These are phyloP conservation scores for Laticauda laticaudata DNA, from an alignment of 2,113 vertebrate species.

Conservation along the genomic window DNA sequence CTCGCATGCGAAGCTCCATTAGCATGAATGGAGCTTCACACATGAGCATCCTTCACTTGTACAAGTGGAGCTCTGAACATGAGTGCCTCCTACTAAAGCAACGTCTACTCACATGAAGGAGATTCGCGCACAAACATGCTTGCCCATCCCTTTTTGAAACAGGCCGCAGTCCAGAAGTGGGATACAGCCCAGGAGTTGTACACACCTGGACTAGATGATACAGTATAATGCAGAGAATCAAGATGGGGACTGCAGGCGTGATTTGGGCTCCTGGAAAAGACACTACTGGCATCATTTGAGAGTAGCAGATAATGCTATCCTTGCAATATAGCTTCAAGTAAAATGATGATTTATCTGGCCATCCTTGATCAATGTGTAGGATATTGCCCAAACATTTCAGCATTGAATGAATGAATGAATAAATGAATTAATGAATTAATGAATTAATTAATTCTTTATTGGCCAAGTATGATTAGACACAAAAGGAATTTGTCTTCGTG, in stretches of 20 bases:
- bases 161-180: not conserved
- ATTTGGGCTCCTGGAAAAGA: not conserved
- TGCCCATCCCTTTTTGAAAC: not conserved
- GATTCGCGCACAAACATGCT: not conserved
- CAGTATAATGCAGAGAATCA: not conserved
- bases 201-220: not conserved
- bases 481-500: too few species aligned
- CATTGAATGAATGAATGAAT: too few species aligned
- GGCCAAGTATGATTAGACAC: too few species aligned
- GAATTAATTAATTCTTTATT: too few species aligned
- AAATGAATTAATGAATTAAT: too few species aligned
- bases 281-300: not conserved
- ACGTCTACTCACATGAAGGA: not conserved
- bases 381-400: not conserved
- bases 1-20: not conserved
- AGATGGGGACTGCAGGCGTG: not conserved
- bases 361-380: not conserved
- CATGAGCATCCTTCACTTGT: not conserved
- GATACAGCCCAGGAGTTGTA: not conserved
- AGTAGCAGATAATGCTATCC: not conserved
- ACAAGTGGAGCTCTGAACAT: not conserved
- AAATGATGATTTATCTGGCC: not conserved
- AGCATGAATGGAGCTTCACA: not conserved
- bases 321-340: not conserved
- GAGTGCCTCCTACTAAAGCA: too few species aligned